Evolutionary conservation across 2,113 vertebrate species (phyloP).

Genomic region (Emydura subglobosa): DNA sequence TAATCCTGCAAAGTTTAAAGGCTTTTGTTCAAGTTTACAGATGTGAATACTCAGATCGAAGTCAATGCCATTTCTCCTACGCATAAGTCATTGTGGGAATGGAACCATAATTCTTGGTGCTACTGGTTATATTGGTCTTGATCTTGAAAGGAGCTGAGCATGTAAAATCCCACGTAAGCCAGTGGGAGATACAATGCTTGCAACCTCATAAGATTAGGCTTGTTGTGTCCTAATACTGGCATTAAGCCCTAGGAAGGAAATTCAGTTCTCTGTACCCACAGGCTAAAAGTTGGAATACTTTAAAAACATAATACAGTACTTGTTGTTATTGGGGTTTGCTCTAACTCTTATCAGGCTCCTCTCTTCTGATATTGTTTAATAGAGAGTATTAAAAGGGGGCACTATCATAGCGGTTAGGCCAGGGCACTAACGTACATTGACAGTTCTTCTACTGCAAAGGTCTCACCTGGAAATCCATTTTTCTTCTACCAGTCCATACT

Average conservation of each 20-base stretch:
- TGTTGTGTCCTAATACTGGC: background rate
- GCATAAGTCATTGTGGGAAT: background rate
- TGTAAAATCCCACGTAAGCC: background rate
- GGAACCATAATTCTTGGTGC: background rate
- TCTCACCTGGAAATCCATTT: background rate
- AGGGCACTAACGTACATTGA: background rate
- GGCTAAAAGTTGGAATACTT: background rate
- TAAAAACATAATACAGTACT: background rate
- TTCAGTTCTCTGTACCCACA: background rate
- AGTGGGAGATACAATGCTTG: background rate
- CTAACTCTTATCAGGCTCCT: background rate
- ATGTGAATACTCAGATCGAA: background rate
- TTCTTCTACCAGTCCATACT: background rate
- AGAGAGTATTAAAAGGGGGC: background rate
- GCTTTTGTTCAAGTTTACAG: background rate
- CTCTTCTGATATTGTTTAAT: background rate
- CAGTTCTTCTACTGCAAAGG: background rate
- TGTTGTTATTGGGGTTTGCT: background rate
- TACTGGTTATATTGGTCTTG: background rate
- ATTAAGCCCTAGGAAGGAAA: background rate
- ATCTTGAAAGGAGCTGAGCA: background rate
- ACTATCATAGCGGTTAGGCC: background rate
- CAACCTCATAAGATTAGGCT: background rate
- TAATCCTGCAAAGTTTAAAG: background rate
- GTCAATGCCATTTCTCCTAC: background rate